A percentile compares a stretch with the other conserved stretches of the same genome.
Conservation (phyloP, 2,888 invertebrate genomes). For the Sminthurides aquaticus region DNA sequence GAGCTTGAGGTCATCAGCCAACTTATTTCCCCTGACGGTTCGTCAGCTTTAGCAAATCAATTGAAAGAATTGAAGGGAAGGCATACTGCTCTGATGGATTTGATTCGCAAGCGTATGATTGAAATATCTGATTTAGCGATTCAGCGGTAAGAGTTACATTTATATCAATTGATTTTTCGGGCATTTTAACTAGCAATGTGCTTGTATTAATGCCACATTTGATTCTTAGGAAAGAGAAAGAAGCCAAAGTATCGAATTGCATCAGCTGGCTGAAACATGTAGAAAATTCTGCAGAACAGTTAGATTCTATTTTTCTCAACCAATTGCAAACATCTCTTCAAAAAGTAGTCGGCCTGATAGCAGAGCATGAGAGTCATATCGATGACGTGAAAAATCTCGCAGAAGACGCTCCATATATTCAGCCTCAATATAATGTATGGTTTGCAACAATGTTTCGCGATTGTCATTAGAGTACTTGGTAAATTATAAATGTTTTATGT, state of each 20-base stretch:
- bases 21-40: constrained; percentile 69
- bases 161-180: background rate
- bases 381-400: constrained; percentile 51
- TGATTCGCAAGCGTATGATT: constrained; percentile 67
- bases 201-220: constrained; percentile 1
- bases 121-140: constrained; percentile 72
- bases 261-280: constrained; percentile 72
- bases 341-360: constrained; percentile 67
- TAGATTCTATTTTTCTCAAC: constrained; percentile 72
- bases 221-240: constrained; percentile 65
- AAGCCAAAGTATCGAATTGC: constrained; percentile 68
- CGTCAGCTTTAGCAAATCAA: constrained; percentile 61
- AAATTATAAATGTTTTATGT: no score
- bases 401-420: background rate
- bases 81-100: constrained; percentile 67
- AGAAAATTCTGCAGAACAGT: constrained; percentile 62
- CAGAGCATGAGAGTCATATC: constrained; percentile 62
- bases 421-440: background rate
- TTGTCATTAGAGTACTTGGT: no score
- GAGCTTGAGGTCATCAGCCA: constrained; percentile 71
- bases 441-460: background rate
- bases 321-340: constrained; percentile 72
- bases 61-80: constrained; percentile 67
- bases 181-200: background rate
- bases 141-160: constrained; percentile 48